phyloP scores from a whole-genome alignment of 2,797 vertebrate genomes.

The Chaenodraco wilsoni region DNA sequence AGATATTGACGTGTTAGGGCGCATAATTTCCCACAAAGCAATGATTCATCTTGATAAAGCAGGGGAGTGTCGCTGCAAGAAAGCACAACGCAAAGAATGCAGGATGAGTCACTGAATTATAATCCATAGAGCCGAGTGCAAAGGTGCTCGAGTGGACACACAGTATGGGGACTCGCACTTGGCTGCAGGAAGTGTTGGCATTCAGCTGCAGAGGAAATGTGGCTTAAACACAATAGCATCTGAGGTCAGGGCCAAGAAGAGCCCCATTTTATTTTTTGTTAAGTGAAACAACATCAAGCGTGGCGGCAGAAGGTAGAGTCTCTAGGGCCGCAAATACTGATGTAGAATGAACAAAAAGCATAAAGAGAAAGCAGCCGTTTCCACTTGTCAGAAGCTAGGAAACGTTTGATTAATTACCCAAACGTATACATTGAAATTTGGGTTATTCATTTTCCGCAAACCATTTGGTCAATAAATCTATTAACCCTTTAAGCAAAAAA shows the following conservation, averaged over 20 bases:
- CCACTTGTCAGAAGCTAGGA: background rate
- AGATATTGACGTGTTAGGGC: conserved; percentile 26
- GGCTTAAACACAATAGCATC: conserved; percentile 71
- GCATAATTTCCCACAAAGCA: conserved; percentile 28
- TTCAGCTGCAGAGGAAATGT: conserved; percentile 59
- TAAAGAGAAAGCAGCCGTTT: background rate
- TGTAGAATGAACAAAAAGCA: too few species aligned
- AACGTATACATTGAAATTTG: background rate
- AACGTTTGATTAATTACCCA: background rate
- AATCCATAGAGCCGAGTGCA: conserved; percentile 54
- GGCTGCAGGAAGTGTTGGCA: conserved; percentile 60
- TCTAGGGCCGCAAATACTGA: conserved; percentile 6
- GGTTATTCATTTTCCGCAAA: background rate
- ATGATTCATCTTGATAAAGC: conserved; percentile 50
- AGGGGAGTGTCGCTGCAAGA: conserved; percentile 24
- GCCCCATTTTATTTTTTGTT: conserved; percentile 38
- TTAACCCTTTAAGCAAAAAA: background rate
- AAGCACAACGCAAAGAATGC: conserved; percentile 44
- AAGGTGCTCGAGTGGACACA: conserved; percentile 47
- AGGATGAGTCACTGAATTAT: conserved; percentile 47
- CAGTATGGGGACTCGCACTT: conserved; percentile 53
- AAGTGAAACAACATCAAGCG: conserved; percentile 51
- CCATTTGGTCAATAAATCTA: background rate
- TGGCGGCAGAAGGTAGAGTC: conserved; percentile 24
- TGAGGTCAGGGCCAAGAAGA: conserved; percentile 58